Evolutionary conservation across 2,888 invertebrate genomes (phyloP).

Genomic region (Rutpela maculata): DNA sequence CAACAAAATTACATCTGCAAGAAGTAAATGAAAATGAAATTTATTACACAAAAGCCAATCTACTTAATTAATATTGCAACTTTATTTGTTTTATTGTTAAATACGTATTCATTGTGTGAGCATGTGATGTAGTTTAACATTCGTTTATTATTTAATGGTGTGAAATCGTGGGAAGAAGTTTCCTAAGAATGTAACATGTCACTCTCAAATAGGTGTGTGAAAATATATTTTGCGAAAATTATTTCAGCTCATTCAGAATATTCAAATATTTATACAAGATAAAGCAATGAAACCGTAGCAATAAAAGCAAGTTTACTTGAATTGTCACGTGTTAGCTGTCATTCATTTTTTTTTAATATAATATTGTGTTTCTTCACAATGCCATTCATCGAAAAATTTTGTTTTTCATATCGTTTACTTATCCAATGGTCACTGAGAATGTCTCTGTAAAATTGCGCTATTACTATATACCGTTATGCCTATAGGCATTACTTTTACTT

Average conservation of each 20-base stretch:
- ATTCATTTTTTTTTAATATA: too few species aligned
- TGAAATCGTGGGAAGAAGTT: constrained; percentile 43
- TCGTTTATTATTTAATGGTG: constrained; percentile 14
- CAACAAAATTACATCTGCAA: constrained; percentile 49
- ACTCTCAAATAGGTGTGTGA: not conserved
- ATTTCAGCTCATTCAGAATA: not conserved
- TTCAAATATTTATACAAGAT: not conserved
- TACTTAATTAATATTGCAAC: not conserved
- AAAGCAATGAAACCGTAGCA: too few species aligned
- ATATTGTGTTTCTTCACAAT: too few species aligned
- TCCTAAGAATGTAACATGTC: not conserved
- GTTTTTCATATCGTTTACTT: too few species aligned
- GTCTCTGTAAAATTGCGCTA: too few species aligned
- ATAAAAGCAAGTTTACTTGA: too few species aligned
- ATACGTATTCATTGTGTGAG: not conserved
- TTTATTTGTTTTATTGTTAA: not conserved
- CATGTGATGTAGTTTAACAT: not conserved
- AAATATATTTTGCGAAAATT: not conserved
- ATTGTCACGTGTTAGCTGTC: too few species aligned
- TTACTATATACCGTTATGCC: too few species aligned
- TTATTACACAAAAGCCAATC: not conserved
- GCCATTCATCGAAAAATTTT: too few species aligned
- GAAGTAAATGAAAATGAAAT: constrained; percentile 15
- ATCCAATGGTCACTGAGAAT: too few species aligned
- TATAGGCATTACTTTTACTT: too few species aligned